Evolutionary conservation across 1,140 invertebrate genomes (phyloP), one percentile per base, ranked within the genome.

Genomic region (Eueides isabella): DNA sequence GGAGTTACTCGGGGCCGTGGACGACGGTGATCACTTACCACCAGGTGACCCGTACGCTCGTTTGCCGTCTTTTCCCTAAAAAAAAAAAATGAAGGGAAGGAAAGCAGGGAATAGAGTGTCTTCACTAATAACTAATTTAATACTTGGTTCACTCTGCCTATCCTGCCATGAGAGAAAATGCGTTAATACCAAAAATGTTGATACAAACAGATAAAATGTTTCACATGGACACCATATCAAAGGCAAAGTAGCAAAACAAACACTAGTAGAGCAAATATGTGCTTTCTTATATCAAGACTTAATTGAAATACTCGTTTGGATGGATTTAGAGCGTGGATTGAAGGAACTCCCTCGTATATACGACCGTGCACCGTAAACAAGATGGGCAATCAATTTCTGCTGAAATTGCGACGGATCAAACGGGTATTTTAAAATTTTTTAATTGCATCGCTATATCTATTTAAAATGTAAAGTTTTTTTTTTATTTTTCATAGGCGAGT

Each of bases 241-340:
- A 55, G 19, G 19, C 19, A 55, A 26, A 55, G 19, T 55, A 55
- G n/a, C 23, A 55, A 55, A 55, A 55, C 26, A 26, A 23, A 23
- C 19, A 55, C 19, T 55, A 55, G 23, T 44, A 19, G 16, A 16
- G n/a, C 23, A 55, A 5, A 12, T 26, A 19, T 26, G 2, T 23
- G 48, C 19, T 19, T 55, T 55, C 48, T 55, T 55, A 55, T 26
- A 55, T 55, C 48, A 55, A 55, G 19, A 55, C 26, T 55, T 55
- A 55, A 55, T 55, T 55, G 48, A 55, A 55, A 55, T 26, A 55
- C 48, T 23, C 48, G 48, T 55, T 26, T 26, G 23, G 48, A 23
- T 26, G 48, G 48, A 55, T 55, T 55, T 55, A 55, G 48, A 55
- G 48, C 48, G 23, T 55, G 19, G 48, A 23, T 55, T 26, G 48